Percentiles rank a stretch among this genome's conserved stretches.
Evolutionary conservation across 2,797 vertebrate genomes (phyloP).

Genomic region (Rhinella marina): DNA sequence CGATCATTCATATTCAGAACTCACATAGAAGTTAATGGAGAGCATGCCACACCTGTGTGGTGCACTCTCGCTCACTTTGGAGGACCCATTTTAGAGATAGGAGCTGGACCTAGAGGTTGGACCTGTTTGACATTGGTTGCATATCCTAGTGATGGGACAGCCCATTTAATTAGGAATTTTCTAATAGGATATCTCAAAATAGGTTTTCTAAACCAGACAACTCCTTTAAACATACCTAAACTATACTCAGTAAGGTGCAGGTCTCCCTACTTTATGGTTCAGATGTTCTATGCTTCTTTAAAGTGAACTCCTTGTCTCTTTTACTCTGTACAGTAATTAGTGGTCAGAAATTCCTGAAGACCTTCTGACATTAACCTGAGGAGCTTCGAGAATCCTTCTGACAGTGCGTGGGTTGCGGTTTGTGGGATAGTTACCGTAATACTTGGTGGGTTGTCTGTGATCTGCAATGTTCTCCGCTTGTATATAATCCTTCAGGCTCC

Average conservation of each 20-base stretch:
- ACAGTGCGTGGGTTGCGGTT: not conserved
- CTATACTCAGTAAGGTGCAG: not conserved
- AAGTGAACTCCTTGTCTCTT: not conserved
- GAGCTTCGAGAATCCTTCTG: not conserved
- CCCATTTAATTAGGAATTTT: not conserved
- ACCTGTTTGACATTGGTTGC: too few species aligned
- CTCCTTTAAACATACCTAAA: too few species aligned
- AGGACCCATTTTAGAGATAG: too few species aligned
- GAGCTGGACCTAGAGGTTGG: too few species aligned
- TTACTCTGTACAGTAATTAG: not conserved
- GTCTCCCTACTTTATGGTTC: not conserved
- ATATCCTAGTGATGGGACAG: too few species aligned
- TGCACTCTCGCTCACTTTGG: too few species aligned
- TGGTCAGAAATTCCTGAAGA: constrained; percentile 2
- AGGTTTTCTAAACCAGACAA: not conserved
- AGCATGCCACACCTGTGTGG: too few species aligned
- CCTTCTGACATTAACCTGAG: not conserved
- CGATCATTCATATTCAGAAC: too few species aligned
- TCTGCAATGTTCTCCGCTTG: not conserved
- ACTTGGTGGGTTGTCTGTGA: not conserved
- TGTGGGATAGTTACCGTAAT: not conserved
- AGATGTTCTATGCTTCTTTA: not conserved
- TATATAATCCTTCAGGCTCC: constrained; percentile 1
- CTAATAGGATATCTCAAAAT: not conserved
- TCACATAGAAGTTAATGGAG: too few species aligned